Conservation (phyloP, 2,888 invertebrate species). For the Choristoneura rosaceana region DNA sequence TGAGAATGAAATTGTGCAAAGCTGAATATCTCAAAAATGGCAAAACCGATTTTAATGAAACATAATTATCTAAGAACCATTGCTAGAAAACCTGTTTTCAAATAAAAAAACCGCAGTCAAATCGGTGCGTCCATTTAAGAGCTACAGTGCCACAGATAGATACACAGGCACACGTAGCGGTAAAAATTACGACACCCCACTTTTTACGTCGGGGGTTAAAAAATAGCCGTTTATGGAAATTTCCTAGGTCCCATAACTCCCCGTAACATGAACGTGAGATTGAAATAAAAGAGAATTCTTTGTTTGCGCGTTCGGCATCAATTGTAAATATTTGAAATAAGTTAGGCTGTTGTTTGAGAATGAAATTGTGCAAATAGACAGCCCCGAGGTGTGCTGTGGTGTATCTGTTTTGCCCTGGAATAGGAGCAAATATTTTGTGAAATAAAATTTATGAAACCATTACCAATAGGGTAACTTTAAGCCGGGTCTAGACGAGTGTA, state of each 20-base stretch:
- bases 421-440: neutral
- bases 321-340: slow-evolving; percentile 40
- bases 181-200: too few species aligned
- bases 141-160: too few species aligned
- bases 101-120: too few species aligned
- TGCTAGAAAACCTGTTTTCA: too few species aligned
- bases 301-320: slow-evolving; percentile 34
- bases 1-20: slow-evolving; percentile 40
- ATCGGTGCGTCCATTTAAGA: too few species aligned
- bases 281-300: slow-evolving; percentile 30
- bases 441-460: neutral
- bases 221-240: too few species aligned
- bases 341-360: slow-evolving; percentile 36
- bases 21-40: too few species aligned
- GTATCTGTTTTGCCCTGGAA: neutral
- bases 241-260: neutral
- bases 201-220: too few species aligned
- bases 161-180: too few species aligned
- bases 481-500: too few species aligned
- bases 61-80: too few species aligned
- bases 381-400: neutral
- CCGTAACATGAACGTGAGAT: slow-evolving; percentile 1
- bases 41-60: too few species aligned
- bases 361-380: slow-evolving; percentile 41
- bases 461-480: neutral